These are phyloP conservation scores for Ondatra zibethicus DNA, from an alignment of 2,113 vertebrate species.

Conservation along the genomic window DNA sequence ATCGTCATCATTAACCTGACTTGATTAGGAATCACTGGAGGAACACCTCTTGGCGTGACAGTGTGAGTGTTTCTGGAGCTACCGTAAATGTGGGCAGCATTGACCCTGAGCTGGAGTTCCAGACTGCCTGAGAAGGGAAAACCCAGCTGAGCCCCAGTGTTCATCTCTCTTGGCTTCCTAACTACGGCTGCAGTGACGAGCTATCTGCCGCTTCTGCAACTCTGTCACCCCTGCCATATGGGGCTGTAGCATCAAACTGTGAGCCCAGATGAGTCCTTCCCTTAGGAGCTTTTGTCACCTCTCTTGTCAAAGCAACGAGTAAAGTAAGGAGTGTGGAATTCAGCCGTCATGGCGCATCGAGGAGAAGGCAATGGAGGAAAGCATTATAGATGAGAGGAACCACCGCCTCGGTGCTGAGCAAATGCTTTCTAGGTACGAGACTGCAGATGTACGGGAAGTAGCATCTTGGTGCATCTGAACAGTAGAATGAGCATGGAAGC, in stretches of 20 bases:
- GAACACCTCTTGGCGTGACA: neutral
- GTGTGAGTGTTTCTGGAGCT: neutral
- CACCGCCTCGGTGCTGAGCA: neutral
- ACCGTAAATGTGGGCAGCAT: neutral
- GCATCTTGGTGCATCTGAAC: neutral
- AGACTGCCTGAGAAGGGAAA: neutral
- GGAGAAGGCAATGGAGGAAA: neutral
- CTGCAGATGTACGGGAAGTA: neutral
- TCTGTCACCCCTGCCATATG: neutral
- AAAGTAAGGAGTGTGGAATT: neutral
- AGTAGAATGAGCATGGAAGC: neutral
- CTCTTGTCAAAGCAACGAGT: too few species aligned
- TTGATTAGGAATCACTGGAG: neutral
- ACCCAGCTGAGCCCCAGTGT: neutral
- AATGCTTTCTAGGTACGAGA: neutral
- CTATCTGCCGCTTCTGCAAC: fast-evolving
- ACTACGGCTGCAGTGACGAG: neutral
- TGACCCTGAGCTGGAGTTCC: neutral
- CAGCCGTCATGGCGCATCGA: neutral
- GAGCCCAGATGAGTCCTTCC: neutral
- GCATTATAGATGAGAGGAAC: neutral
- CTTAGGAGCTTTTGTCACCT: neutral
- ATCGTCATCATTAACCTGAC: neutral
- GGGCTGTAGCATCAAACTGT: neutral
- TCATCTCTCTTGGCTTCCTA: neutral